Percentiles rank a stretch among this genome's conserved stretches.
These are phyloP conservation scores for Oligia fasciuncula DNA, from an alignment of 2,888 invertebrate genomes.

Conservation along the genomic window DNA sequence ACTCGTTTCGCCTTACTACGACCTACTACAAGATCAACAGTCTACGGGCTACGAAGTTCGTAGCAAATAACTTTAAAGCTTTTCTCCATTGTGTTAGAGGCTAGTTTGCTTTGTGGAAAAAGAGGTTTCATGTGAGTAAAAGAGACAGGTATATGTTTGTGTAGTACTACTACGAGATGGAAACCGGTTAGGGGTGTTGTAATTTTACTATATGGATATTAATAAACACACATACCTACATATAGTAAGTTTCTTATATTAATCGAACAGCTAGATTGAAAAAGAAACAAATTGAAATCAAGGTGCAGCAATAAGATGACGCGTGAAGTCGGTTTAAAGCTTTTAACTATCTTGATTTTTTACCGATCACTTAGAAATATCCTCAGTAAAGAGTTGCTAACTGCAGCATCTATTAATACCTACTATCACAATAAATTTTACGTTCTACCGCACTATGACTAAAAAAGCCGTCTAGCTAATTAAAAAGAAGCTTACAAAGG, in stretches of 20 bases:
- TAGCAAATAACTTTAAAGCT: conserved; percentile 30
- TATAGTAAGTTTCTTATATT: conserved; percentile 34
- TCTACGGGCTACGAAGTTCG: conserved; percentile 36
- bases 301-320: conserved; percentile 21
- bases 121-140: conserved; percentile 54
- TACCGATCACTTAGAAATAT: background rate
- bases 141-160: conserved; percentile 68
- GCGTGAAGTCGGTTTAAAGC: too few species aligned
- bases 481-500: conserved; percentile 56
- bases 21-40: conserved; percentile 83
- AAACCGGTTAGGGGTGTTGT: conserved; percentile 78
- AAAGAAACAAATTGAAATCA: conserved; percentile 22
- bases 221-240: conserved; percentile 40
- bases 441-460: background rate
- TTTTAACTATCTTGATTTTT: background rate
- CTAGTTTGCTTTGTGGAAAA: conserved; percentile 25
- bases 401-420: background rate
- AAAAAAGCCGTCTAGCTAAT: conserved; percentile 55
- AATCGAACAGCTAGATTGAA: conserved; percentile 45
- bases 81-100: background rate
- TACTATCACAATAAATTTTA: conserved; percentile 6
- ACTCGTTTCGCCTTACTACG: conserved; percentile 87
- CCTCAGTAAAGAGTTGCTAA: background rate
- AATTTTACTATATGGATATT: conserved; percentile 59
- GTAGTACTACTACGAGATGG: conserved; percentile 60